Percentiles rank a stretch among this genome's conserved stretches.
Conservation (phyloP, 2,113 vertebrate genomes). For the Gila orcuttii region DNA sequence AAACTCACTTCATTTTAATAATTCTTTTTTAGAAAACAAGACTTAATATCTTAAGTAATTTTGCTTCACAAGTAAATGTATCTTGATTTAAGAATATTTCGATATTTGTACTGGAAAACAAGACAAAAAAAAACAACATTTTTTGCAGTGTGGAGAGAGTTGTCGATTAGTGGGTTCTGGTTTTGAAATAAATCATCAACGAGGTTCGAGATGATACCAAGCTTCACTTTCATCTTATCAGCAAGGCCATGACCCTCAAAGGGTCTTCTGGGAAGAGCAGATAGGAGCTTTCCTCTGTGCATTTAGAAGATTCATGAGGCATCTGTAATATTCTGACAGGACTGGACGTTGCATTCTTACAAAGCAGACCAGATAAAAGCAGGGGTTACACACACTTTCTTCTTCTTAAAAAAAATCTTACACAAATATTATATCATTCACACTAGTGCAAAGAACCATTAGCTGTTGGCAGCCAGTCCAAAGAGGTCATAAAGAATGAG, state of each 20-base stretch:
- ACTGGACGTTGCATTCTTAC: neutral
- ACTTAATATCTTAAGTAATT: too few relatives aligned
- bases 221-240: conserved; percentile 69
- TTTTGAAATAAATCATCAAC: conserved; percentile 25
- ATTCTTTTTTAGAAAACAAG: too few relatives aligned
- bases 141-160: neutral
- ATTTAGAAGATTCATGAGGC: neutral
- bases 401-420: neutral
- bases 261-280: conserved; percentile 46
- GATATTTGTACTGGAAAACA: neutral
- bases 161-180: neutral
- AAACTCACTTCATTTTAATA: too few relatives aligned
- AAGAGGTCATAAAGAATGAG: conserved; percentile 54
- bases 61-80: too few relatives aligned
- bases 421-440: conserved; percentile 12
- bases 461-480: conserved; percentile 25
- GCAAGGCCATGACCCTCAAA: conserved; percentile 50
- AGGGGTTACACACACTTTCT: neutral
- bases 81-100: too few relatives aligned
- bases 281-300: neutral
- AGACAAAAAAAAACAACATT: neutral
- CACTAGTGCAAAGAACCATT: conserved; percentile 39
- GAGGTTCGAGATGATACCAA: conserved; percentile 24
- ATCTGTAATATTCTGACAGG: neutral
- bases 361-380: conserved; percentile 28